Conservation (phyloP, 2,113 vertebrate species). For the Python bivittatus region DNA sequence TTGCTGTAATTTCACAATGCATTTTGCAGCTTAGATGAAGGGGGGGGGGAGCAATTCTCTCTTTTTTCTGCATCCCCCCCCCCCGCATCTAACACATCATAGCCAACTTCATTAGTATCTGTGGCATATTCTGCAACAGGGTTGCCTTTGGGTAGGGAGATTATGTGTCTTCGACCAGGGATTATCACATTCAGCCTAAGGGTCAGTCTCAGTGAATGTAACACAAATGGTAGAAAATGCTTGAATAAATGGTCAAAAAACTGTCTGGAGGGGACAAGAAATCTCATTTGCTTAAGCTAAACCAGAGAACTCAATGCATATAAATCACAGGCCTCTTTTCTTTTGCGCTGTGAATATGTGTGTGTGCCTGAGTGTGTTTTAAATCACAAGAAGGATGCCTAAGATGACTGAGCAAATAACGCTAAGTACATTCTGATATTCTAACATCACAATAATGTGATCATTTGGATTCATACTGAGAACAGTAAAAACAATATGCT, state of each 20-base stretch:
- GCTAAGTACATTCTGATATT: constrained; percentile 66
- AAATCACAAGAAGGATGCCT: constrained; percentile 2
- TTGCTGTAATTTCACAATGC: background rate
- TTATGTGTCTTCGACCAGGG: constrained; percentile 36
- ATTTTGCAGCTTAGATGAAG: background rate
- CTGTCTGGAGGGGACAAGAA: constrained; percentile 47
- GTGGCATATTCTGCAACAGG: constrained; percentile 33
- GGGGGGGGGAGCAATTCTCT: constrained; percentile 12
- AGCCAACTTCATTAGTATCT: constrained; percentile 41
- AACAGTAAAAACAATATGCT: constrained; percentile 68
- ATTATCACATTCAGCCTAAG: constrained; percentile 30
- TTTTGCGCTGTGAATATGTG: background rate
- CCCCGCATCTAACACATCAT: constrained; percentile 47
- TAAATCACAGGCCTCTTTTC: background rate
- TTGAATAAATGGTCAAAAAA: constrained; percentile 25
- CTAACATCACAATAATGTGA: constrained; percentile 63
- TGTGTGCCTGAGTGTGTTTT: rapidly evolving
- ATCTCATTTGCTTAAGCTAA: constrained; percentile 64
- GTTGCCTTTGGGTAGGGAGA: constrained; percentile 45
- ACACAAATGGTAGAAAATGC: constrained; percentile 37
- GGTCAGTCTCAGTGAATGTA: constrained; percentile 40
- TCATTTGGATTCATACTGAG: constrained; percentile 68
- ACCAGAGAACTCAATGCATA: constrained; percentile 37
- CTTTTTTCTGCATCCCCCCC: background rate
- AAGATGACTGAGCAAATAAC: constrained; percentile 59